Conservation (phyloP, 2,888 invertebrate genomes). For the Xanthorhoe designata region DNA sequence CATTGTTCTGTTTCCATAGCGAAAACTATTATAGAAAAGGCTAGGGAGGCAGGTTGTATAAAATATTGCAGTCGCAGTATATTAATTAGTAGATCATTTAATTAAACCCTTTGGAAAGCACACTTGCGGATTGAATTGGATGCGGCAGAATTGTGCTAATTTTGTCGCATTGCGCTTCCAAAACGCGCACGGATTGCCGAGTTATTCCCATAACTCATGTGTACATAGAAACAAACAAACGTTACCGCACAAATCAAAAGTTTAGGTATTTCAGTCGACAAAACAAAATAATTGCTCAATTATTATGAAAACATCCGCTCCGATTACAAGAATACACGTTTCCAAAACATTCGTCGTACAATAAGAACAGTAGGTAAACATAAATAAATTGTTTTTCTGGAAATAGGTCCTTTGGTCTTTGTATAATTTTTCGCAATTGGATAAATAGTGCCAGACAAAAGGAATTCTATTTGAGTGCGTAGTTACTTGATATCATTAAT, state of each 20-base stretch:
- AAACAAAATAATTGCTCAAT: constrained; percentile 14
- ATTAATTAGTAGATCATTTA: too few relatives aligned
- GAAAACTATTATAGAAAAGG: too few relatives aligned
- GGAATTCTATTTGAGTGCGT: too few relatives aligned
- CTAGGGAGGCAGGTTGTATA: too few relatives aligned
- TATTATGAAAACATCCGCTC: constrained; percentile 14
- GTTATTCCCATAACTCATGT: constrained; percentile 7
- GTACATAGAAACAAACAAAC: not conserved
- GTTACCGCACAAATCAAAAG: constrained; percentile 7
- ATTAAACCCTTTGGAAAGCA: not conserved
- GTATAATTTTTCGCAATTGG: constrained; percentile 12
- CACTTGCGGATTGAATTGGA: constrained; percentile 10
- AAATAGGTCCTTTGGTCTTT: constrained; percentile 5
- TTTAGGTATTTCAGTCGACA: constrained; percentile 10
- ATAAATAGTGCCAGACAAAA: constrained; percentile 13
- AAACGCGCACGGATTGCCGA: constrained; percentile 10
- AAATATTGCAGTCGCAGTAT: too few relatives aligned
- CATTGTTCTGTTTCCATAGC: too few relatives aligned
- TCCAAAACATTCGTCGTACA: constrained; percentile 16
- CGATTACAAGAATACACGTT: constrained; percentile 9
- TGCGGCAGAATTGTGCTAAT: constrained; percentile 18
- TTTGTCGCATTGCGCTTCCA: constrained; percentile 23
- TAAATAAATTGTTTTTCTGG: constrained; percentile 21
- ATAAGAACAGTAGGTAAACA: not conserved
- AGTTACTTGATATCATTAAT: not conserved